Base-by-base conservation (phyloP, 1,140 invertebrate genomes). In the Drosophila pectinifera region DNA sequence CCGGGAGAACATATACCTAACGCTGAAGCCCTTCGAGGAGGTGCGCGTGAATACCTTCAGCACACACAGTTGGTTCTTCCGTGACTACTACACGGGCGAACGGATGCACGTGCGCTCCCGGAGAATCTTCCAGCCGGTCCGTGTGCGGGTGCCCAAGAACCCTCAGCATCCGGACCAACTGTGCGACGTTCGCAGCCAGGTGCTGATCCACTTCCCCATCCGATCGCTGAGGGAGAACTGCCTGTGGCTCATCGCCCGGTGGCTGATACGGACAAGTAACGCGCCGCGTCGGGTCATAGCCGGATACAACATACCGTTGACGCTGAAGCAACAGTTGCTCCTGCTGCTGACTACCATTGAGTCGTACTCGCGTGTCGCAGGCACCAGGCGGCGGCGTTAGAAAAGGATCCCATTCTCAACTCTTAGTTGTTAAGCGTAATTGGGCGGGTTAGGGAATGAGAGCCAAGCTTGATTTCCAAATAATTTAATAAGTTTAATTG, bases 51-150 rank as follows among this genome's bases (percentile, higher is more conserved):
- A 95, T 76, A 96, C 96, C 0, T 96, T 93, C 91, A 95, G 94
- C 18, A 94, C 94, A 3, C 96, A 96, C 93, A 95, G 95, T 7
- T 96, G 96, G 96, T 94, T 96, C 28, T 96, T 96, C 75, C 84
- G 94, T 31, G 95, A 96, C 83, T 80, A 93, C 34, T 81, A 94
- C 22, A 95, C 95, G 0, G 94, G 94, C 41, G 95, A 96, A 65
- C 78, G 91, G 18, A 91, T 94, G 85, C 88, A 91, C 62, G 90
- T 93, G 10, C 79, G 92, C 0, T 90, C 92, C 8, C 77, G 92
- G 22, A 84, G 83, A 20, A 69, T 93, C 13, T 94, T 92, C 58
- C 78, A 69, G 22, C 84, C 91, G 1, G 53, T 88, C 11, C 67
- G 79, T 10, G 86, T 80, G 43, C 69, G 75, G 14, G 68, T 92